phyloP scores from a whole-genome alignment of 2,888 invertebrate species.

The Athalia rosae region DNA sequence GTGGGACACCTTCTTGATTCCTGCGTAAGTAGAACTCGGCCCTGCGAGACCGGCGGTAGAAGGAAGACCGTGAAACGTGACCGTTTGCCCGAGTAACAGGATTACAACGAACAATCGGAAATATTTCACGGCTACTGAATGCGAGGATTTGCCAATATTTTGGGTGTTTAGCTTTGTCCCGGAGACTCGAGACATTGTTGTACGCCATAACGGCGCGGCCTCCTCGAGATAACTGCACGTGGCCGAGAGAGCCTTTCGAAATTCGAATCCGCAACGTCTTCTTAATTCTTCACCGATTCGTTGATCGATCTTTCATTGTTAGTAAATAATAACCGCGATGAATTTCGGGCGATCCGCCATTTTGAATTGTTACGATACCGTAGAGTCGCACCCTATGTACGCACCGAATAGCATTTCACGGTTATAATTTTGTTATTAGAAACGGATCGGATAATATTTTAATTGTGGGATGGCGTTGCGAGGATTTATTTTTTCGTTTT shows the following conservation, averaged over 20 bases:
- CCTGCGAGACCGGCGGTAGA: neutral
- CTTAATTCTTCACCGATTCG: neutral
- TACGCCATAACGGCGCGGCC: constrained; percentile 22
- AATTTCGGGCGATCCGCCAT: neutral
- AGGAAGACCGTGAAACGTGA: constrained; percentile 59
- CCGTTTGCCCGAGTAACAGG: constrained; percentile 59
- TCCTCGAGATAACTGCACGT: constrained; percentile 39
- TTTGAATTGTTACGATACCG: neutral
- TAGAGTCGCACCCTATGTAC: neutral
- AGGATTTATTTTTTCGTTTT: too few relatives aligned
- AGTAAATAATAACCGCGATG: neutral
- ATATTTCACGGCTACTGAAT: constrained; percentile 48
- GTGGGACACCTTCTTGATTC: constrained; percentile 43
- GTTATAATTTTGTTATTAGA: constrained; percentile 31
- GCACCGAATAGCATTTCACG: neutral
- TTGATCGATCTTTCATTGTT: neutral
- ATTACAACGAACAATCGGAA: constrained; percentile 45
- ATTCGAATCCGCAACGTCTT: neutral
- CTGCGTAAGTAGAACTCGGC: neutral
- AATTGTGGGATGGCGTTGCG: constrained; percentile 8
- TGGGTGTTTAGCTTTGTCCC: constrained; percentile 69
- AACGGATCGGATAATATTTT: constrained; percentile 34
- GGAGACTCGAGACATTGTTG: constrained; percentile 49
- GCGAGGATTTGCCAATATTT: constrained; percentile 65
- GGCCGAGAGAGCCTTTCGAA: constrained; percentile 10